phyloP scores from a whole-genome alignment of 2,888 invertebrate genomes.

The Anodontia alba region DNA sequence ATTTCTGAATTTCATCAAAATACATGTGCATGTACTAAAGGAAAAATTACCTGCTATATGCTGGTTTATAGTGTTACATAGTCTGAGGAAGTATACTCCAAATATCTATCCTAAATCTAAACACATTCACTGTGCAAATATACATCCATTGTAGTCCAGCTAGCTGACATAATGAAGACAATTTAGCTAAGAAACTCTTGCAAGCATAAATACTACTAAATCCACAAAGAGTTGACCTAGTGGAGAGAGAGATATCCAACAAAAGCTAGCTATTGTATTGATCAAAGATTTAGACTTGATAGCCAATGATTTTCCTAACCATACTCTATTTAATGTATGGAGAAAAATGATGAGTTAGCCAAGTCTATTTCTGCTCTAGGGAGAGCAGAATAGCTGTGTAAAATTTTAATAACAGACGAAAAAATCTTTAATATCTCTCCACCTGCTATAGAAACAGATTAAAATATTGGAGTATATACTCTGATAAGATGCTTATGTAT shows the following conservation, averaged over 20 bases:
- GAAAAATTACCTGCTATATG: neutral
- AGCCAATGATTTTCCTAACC: constrained; percentile 11
- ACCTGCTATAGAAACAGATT: neutral
- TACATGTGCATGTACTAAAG: no score
- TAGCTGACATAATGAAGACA: neutral
- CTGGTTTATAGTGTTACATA: neutral
- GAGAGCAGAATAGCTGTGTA: neutral
- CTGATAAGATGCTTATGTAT: neutral
- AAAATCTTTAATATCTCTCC: neutral
- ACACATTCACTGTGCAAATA: constrained; percentile 19
- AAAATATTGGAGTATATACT: neutral
- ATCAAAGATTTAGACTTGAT: constrained; percentile 1
- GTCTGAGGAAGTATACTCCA: constrained; percentile 4
- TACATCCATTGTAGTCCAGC: constrained; percentile 5
- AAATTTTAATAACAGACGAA: neutral
- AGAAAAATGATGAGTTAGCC: constrained; percentile 6
- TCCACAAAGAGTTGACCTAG: constrained; percentile 8
- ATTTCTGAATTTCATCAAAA: no score
- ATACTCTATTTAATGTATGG: neutral
- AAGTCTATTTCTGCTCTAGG: neutral
- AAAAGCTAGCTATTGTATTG: constrained; percentile 16
- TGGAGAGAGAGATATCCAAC: neutral
- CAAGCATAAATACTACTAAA: neutral
- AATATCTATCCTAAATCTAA: constrained; percentile 13
- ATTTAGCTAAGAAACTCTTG: neutral